Conservation (phyloP, 2,888 invertebrate species). For the Hypomecis punctinalis region DNA sequence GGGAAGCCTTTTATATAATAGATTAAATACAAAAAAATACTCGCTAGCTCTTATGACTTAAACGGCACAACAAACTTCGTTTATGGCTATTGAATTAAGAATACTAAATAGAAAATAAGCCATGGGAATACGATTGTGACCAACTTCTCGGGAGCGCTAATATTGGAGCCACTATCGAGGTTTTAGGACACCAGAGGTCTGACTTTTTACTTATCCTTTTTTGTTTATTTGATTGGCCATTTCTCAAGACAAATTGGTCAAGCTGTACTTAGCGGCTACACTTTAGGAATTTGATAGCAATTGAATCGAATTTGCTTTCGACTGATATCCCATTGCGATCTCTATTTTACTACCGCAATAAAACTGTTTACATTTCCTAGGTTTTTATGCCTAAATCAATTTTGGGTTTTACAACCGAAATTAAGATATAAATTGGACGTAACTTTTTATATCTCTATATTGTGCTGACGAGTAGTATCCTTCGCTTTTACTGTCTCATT, state of each 20-base stretch:
- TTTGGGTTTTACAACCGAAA: constrained; percentile 45
- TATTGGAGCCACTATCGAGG: neutral
- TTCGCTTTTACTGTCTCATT: constrained; percentile 28
- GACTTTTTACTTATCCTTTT: neutral
- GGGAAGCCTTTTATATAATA: too few species aligned
- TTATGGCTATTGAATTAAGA: constrained; percentile 72
- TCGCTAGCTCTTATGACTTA: constrained; percentile 53
- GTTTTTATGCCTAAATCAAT: constrained; percentile 43
- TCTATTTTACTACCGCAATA: constrained; percentile 47
- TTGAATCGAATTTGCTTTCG: constrained; percentile 56
- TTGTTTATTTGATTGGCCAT: neutral
- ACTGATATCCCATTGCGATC: constrained; percentile 42
- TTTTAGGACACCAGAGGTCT: neutral
- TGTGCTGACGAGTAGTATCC: constrained; percentile 31
- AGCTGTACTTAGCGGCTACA: constrained; percentile 47
- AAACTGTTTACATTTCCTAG: constrained; percentile 48
- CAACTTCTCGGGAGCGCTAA: neutral
- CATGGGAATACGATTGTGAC: constrained; percentile 62
- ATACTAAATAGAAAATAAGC: constrained; percentile 71
- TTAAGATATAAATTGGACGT: constrained; percentile 42
- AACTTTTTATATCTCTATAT: constrained; percentile 35
- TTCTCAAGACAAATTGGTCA: neutral
- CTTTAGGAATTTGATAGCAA: constrained; percentile 57
- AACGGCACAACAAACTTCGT: constrained; percentile 51
- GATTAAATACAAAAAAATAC: constrained; percentile 5